Evolutionary conservation across 1,140 invertebrate species (phyloP), one percentile per base, ranked within the genome.

Genomic region (Apis mellifera): DNA sequence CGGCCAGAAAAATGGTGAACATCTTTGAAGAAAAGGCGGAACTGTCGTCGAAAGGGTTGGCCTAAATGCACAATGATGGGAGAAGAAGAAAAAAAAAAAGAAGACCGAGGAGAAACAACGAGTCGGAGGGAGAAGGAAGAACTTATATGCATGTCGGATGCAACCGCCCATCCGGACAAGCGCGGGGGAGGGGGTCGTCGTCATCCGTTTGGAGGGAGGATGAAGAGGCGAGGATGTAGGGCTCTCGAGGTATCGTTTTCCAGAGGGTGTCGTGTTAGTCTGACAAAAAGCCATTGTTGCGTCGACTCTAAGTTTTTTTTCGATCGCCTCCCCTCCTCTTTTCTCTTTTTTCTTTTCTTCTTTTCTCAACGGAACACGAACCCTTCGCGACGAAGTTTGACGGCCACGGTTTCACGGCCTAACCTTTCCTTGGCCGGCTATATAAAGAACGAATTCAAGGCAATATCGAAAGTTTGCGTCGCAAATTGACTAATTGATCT

Each of bases 261-360:
- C 50, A 13, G 72, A 50, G 66, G 60, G 70, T 80, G 70, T 80
- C 55, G 60, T 48, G 76, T 69, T 87, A 81, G 85, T 74, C 81
- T 90, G 77, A 87, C 86, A 84, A 91, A 90, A 90, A 90, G 89
- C 90, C 69, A 90, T 91, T 92, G 90, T 91, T 84, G 82, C 65
- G 74, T 84, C 78, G 76, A 84, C 87, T 87, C 86, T 84, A 89
- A 92, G 87, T 90, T 91, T 92, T 90, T n/a, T 86, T 17, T 23
- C 54, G n/a, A 12, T 15, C 26, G 64, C 50, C 12, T n/a, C n/a
- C 26, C n/a, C 52, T n/a, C n/a, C n/a, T n/a, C 54, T 59, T 75
- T 19, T 59, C 13, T 9, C 32, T 26, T 59, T 57, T 80, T 70
- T 32, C 32, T 65, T 64, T 73, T 68, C 50, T 1, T 32, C 26